Percentiles rank a stretch among this genome's conserved stretches.
Conservation (phyloP, 1,140 invertebrate genomes). For the Bathynomus jamesi region DNA sequence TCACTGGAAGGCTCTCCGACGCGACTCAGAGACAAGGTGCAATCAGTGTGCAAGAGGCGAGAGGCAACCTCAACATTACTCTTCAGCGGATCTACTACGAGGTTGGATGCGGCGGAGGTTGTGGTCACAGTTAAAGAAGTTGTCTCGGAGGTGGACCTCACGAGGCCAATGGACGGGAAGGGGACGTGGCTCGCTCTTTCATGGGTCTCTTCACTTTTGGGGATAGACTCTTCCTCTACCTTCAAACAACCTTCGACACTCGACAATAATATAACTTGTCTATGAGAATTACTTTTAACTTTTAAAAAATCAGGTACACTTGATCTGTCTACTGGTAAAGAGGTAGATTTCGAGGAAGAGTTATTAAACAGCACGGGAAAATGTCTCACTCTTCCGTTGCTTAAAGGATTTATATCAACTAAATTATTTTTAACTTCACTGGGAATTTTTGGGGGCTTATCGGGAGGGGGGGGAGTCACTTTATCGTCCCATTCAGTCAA, state of each 20-base stretch:
- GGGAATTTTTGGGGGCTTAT: too few species aligned
- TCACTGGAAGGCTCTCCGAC: not conserved
- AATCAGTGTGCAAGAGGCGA: not conserved
- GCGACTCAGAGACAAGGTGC: not conserved
- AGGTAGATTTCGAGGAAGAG: too few species aligned
- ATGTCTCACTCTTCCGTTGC: too few species aligned
- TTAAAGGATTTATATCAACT: too few species aligned
- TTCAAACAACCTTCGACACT: not conserved
- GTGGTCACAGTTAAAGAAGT: not conserved
- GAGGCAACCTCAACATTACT: not conserved
- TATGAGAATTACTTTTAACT: not conserved
- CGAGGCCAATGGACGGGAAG: not conserved
- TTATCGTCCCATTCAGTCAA: too few species aligned
- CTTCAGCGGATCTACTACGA: too few species aligned
- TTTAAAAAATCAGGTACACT: slow-evolving; percentile 1
- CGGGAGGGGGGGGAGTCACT: too few species aligned
- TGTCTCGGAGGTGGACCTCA: not conserved
- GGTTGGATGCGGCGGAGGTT: not conserved
- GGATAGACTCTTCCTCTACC: not conserved
- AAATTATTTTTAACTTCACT: too few species aligned
- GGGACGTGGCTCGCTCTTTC: not conserved
- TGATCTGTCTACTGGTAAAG: not conserved
- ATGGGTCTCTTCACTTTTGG: not conserved
- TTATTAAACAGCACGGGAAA: too few species aligned
- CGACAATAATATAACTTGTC: not conserved